phyloP scores from a whole-genome alignment of 2,797 vertebrate genomes.

The Sitta carolinensis region DNA sequence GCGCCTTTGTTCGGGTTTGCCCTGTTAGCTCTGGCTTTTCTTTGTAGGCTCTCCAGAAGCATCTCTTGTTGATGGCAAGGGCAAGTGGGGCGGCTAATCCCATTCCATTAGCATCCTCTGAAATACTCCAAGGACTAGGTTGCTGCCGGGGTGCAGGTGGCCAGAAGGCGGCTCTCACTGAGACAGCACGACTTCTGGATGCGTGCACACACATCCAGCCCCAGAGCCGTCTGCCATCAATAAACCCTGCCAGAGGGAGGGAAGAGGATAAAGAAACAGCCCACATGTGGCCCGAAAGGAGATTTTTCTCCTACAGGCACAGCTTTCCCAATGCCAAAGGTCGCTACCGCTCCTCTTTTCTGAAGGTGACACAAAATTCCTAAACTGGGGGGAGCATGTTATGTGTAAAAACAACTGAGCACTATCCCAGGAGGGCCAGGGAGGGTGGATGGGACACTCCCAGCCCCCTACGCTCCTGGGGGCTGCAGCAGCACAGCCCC shows the following conservation, averaged over 20 bases:
- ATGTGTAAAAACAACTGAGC: neutral
- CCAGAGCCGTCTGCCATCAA: neutral
- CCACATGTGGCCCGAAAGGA: neutral
- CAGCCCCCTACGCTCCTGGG: neutral
- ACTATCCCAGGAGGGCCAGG: neutral
- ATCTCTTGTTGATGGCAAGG: neutral
- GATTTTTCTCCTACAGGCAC: neutral
- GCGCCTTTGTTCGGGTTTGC: neutral
- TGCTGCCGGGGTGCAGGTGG: neutral
- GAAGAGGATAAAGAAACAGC: neutral
- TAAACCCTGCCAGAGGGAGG: neutral
- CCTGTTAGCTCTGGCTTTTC: neutral
- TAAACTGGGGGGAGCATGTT: fast-evolving
- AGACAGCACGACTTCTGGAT: neutral
- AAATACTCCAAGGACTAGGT: conserved; percentile 11
- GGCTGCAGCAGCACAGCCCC: neutral
- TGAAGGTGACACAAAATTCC: neutral
- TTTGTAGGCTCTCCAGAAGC: conserved; percentile 22
- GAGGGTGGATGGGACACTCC: neutral
- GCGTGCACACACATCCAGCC: neutral
- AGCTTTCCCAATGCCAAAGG: neutral
- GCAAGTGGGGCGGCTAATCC: conserved; percentile 20
- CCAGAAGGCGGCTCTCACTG: neutral
- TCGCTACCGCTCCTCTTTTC: neutral
- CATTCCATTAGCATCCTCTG: conserved; percentile 18